Evolutionary conservation across 2,797 vertebrate species (phyloP).

Genomic region (Anabacerthia variegaticeps): DNA sequence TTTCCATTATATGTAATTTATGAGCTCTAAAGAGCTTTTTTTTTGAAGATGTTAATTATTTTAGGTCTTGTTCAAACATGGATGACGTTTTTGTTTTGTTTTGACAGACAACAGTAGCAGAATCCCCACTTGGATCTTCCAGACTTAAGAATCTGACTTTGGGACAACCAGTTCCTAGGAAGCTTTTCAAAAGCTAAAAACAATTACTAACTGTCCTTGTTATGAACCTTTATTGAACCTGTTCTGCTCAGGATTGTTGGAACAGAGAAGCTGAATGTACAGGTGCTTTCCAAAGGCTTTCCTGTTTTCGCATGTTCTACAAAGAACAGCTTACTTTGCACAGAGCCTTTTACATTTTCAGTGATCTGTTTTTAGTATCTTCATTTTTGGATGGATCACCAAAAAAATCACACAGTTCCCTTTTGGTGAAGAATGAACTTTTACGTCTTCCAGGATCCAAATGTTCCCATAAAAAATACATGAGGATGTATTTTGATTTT

Average conservation of each 20-base stretch:
- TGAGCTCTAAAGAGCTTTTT: neutral
- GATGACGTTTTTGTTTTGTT: neutral
- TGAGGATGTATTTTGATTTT: neutral
- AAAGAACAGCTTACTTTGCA: neutral
- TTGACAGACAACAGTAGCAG: constrained; percentile 53
- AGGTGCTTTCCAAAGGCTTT: neutral
- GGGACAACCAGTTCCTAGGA: constrained; percentile 37
- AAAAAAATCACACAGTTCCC: neutral
- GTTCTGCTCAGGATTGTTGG: neutral
- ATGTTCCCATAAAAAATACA: neutral
- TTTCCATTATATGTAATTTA: neutral
- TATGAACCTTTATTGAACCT: neutral
- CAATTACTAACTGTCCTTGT: neutral
- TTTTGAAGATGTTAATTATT: neutral
- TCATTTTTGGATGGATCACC: neutral
- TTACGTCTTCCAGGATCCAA: neutral
- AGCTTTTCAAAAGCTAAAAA: constrained; percentile 67
- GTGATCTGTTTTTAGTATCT: neutral
- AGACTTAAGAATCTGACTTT: constrained; percentile 68
- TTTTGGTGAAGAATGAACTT: neutral
- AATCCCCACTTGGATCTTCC: constrained; percentile 72
- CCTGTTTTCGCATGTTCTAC: neutral
- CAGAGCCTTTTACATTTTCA: neutral
- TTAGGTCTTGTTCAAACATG: neutral
- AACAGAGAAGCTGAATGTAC: neutral